Evolutionary conservation across 2,113 vertebrate genomes (phyloP), one percentile per base, ranked within the genome.

Genomic region (Carettochelys insculpta): DNA sequence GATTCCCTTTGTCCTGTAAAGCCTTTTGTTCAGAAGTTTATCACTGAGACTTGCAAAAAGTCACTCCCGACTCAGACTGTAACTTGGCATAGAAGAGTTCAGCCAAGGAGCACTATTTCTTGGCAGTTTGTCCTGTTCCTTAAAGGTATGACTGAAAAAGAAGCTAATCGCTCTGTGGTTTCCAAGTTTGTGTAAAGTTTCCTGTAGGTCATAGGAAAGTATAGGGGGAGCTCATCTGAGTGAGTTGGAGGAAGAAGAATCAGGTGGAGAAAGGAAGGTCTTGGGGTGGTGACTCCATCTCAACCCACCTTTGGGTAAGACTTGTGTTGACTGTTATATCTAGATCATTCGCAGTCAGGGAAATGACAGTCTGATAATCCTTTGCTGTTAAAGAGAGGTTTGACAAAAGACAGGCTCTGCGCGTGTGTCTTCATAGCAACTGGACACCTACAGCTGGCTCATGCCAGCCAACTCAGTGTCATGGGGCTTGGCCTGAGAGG

Each of bases 11-110:
- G 31, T 53, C 80, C 61, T 43, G 80, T 82, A n/a, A 91, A 89
- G 19, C 27, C 75, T 31, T 89, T 92, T 91, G 43, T 34, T 92
- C 38, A 80, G 78, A 88, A 58, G 82, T 87, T 93, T 95, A 92
- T 48, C 54, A 45, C 82, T 61, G 83, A 65, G 48, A 92, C 80
- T 83, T 0, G 1, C 16, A 77, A 81, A 93, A 90, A 25, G 0
- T 7, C 29, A n/a, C 80, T 90, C 77, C 87, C 82, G 76, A 61
- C 47, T 50, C 3, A 50, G 48, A 14, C n/a, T 2, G 10, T 94
- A 94, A 86, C 19, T 83, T 45, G 17, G 11, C 38, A 68, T 83
- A 9, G n/a, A 82, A 77, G 68, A 65, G 25, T 88, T 94, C 86
- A 92, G 75, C 34, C 82, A 89, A 87, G 82, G 92, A 95, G 87